Evolutionary conservation across 1,140 invertebrate species (phyloP).

Genomic region (Neodiprion fabricii): DNA sequence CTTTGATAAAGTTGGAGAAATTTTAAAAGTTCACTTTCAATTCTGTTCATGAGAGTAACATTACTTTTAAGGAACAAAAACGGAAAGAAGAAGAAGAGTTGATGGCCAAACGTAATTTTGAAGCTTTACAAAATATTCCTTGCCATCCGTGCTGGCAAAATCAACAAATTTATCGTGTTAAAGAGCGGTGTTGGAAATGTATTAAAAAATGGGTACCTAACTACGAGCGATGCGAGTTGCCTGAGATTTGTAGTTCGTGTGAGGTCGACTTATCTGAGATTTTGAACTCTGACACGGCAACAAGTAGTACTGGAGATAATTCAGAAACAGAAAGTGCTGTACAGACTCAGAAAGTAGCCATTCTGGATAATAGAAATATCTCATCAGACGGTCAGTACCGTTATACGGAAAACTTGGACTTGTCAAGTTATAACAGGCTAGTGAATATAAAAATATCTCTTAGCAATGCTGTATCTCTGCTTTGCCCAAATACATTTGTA

Average conservation of each 20-base stretch:
- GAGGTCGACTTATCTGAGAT: constrained; percentile 2
- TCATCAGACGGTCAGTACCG: too few species aligned
- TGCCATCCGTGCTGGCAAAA: neutral
- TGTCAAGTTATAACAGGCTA: too few species aligned
- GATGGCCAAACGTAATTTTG: neutral
- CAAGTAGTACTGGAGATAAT: neutral
- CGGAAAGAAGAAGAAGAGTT: constrained; percentile 9
- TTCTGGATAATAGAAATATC: neutral
- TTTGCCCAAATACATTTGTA: too few species aligned
- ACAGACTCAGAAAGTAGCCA: neutral
- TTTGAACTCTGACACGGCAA: neutral
- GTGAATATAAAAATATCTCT: too few species aligned
- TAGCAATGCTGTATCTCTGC: too few species aligned
- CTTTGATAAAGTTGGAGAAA: neutral
- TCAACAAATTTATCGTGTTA: constrained; percentile 12
- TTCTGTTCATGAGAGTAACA: neutral
- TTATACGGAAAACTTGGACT: too few species aligned
- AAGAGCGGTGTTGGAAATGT: constrained; percentile 13
- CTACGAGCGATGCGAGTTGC: constrained; percentile 3
- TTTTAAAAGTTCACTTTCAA: neutral
- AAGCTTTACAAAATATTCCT: constrained; percentile 11
- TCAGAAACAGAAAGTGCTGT: neutral
- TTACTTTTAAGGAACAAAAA: constrained; percentile 2
- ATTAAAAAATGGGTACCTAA: constrained; percentile 16
- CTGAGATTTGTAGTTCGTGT: constrained; percentile 3